phyloP scores from a whole-genome alignment of 2,797 vertebrate genomes.

The Gastrophryne carolinensis region DNA sequence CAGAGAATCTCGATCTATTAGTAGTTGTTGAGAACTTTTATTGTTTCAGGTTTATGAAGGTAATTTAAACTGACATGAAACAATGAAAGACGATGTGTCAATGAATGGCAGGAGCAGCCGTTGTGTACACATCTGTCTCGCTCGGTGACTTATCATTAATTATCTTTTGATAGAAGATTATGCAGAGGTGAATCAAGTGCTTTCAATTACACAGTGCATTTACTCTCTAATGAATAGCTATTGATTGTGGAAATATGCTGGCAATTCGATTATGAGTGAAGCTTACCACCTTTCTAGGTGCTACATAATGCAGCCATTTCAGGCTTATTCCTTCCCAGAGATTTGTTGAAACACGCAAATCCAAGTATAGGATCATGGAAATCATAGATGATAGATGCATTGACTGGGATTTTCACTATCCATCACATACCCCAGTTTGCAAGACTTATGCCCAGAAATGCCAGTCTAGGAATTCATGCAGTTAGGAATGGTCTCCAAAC shows the following conservation, averaged over 20 bases:
- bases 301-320: no score
- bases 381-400: no score
- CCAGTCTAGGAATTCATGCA: no score
- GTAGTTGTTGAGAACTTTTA: no score
- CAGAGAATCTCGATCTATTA: no score
- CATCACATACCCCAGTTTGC: no score
- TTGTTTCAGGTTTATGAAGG: background rate
- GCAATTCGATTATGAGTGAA: background rate
- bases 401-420: no score
- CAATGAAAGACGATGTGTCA: background rate
- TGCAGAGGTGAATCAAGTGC: background rate
- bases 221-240: conserved; percentile 20
- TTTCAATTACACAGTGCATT: background rate
- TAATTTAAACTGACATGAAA: background rate
- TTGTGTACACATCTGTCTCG: background rate
- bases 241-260: conserved; percentile 1
- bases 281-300: background rate
- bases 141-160: background rate
- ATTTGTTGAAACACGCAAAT: no score
- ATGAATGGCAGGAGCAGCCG: background rate
- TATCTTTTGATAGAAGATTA: background rate
- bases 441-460: no score
- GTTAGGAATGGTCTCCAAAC: no score
- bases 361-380: no score
- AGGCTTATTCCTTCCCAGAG: no score